Base-by-base conservation (phyloP, 92 coral and sea anemone species). In the Paragorgia papillata region DNA sequence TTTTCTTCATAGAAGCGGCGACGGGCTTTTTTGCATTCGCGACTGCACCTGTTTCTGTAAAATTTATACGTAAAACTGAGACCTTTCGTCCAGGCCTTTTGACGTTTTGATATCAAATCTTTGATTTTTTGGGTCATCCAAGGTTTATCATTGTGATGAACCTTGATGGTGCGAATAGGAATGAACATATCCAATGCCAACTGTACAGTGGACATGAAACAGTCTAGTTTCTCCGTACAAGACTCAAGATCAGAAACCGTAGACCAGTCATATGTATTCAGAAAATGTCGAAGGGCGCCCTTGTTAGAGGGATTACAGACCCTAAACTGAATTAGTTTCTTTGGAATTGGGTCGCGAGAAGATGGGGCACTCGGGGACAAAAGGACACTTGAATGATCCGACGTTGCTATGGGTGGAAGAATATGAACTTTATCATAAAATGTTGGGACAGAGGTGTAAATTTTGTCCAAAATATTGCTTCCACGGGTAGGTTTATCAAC, bases 81-180 rank as follows among this genome's bases (percentile, higher is more conserved):
- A 24, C 88, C 88, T 21, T 73, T 44, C 66, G 85, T 27, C 88
- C 88, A 84, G 22, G 88, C 88, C 22, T 63, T 64, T 84, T 84
- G 85, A 53, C 46, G 20, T 24, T 32, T 30, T 7, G 50, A 57
- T 46, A 84, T 84, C 14, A 68, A 31, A 19, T 84, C 74, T 56
- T 79, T 69, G 37, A 84, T 79, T 53, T 84, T 78, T 33, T 35
- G 79, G 76, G 83, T 84, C 19, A 79, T 51, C 88, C 84, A 84
- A 41, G 85, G 81, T 76, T 84, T 84, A 65, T 84, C 85, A 48
- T 66, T 79, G 19, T 80, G 88, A 55, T 84, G 81, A 51, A 46
- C 58, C 74, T 84, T 84, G 35, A 79, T 58, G 43, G 41, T 53
- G 33, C 85, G 76, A 46, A 79, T 57, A 50, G 88, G 89, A 41